Evolutionary conservation across 2,113 vertebrate species (phyloP).

Genomic region (Epinephelus moara): DNA sequence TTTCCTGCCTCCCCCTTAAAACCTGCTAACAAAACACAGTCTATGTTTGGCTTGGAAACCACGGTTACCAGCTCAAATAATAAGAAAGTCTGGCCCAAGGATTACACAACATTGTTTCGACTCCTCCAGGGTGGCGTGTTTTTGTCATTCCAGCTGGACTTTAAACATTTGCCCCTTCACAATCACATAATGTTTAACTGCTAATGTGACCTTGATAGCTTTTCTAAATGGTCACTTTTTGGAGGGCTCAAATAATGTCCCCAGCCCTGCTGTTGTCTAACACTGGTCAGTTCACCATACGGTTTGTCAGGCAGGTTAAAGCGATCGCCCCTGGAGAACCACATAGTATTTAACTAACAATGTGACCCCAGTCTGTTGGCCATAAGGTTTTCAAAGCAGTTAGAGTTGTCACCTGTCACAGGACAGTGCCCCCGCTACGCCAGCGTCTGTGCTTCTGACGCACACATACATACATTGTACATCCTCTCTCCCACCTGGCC

Average conservation of each 20-base stretch:
- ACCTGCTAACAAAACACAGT: too few species aligned
- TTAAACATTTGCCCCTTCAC: too few species aligned
- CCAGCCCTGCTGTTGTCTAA: conserved; percentile 10
- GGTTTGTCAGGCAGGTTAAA: conserved; percentile 59
- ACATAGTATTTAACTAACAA: conserved; percentile 74
- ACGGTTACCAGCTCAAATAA: too few species aligned
- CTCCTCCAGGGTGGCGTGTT: too few species aligned
- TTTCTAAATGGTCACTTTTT: background rate
- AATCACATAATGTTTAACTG: background rate
- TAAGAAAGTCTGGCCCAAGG: too few species aligned
- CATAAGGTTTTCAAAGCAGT: conserved; percentile 70
- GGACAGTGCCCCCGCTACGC: conserved; percentile 54
- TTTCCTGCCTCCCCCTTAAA: too few species aligned
- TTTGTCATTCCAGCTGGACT: too few species aligned
- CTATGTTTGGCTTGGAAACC: too few species aligned
- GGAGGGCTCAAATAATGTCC: background rate
- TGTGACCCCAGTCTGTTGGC: conserved; percentile 74
- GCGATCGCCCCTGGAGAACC: conserved; percentile 46
- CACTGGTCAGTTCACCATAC: conserved; percentile 35
- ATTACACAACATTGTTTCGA: too few species aligned
- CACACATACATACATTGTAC: background rate
- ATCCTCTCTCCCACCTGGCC: background rate
- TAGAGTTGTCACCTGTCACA: conserved; percentile 70
- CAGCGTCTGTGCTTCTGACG: conserved; percentile 67
- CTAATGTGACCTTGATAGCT: conserved; percentile 15